phyloP scores from a whole-genome alignment of 2,113 vertebrate species.

The Hoplias malabaricus region DNA sequence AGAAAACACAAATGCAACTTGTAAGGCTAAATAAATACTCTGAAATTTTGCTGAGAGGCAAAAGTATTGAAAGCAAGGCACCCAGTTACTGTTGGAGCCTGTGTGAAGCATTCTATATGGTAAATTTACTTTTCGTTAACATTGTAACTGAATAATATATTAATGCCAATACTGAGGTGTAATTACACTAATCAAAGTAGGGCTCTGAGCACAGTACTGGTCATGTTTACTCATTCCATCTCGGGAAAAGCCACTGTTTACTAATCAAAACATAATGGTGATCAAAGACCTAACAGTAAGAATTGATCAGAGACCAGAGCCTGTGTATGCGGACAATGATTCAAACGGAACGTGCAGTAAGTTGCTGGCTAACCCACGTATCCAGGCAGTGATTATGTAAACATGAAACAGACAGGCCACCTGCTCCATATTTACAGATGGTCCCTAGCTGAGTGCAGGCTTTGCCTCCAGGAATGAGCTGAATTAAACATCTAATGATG shows the following conservation, averaged over 20 bases:
- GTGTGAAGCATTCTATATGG: no score
- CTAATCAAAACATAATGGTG: not conserved
- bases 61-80: no score
- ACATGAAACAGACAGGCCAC: constrained; percentile 13
- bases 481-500: not conserved
- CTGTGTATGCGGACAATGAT: not conserved
- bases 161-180: no score
- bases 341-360: not conserved
- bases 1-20: no score
- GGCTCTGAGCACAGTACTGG: not conserved
- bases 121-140: no score
- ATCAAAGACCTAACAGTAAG: not conserved
- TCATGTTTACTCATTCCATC: not conserved
- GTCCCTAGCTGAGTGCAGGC: not conserved
- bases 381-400: constrained; percentile 12
- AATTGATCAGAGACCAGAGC: not conserved
- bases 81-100: no score
- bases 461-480: constrained; percentile 4
- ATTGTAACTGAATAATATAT: no score
- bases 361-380: not conserved
- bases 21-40: no score
- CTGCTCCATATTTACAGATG: constrained; percentile 18
- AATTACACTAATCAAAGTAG: no score
- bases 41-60: no score
- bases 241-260: not conserved